A percentile compares a stretch with the other conserved stretches of the same genome.
These are phyloP conservation scores for Plectrocnemia conspersa DNA, from an alignment of 1,140 invertebrate species.

Conservation along the genomic window DNA sequence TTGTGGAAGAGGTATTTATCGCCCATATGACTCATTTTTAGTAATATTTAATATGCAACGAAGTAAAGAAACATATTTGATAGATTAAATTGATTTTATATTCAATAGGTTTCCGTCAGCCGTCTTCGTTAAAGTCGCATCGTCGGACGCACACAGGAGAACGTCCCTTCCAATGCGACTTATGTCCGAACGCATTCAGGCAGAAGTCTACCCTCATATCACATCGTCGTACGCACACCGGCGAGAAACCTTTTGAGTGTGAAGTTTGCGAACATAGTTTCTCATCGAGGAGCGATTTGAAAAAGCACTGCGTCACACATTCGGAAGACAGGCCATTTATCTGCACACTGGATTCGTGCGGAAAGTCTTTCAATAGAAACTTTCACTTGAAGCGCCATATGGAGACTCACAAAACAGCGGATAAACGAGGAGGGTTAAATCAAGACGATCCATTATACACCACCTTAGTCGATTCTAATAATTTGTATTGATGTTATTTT, in stretches of 20 bases:
- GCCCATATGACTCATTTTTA: neutral
- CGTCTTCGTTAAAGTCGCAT: slow-evolving; percentile 33
- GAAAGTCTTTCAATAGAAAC: slow-evolving; percentile 24
- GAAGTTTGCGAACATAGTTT: slow-evolving; percentile 37
- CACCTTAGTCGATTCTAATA: neutral
- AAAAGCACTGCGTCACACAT: slow-evolving; percentile 50
- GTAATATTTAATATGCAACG: too few relatives aligned
- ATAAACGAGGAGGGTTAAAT: slow-evolving; percentile 1
- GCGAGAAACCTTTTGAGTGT: slow-evolving; percentile 38
- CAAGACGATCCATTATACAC: neutral
- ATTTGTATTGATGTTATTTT: too few relatives aligned
- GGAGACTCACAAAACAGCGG: slow-evolving; percentile 25
- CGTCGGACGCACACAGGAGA: slow-evolving; percentile 37
- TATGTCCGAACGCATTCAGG: slow-evolving; percentile 37
- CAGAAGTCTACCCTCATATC: slow-evolving; percentile 46
- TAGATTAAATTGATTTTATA: neutral
- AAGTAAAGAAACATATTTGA: neutral
- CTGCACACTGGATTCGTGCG: slow-evolving; percentile 42
- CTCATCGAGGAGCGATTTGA: slow-evolving; percentile 46
- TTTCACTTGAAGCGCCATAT: slow-evolving; percentile 29
- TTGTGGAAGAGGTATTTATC: slow-evolving; percentile 26
- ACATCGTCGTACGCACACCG: slow-evolving; percentile 37
- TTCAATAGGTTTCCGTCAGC: slow-evolving; percentile 30
- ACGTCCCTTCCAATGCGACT: slow-evolving; percentile 37
- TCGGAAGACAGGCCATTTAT: slow-evolving; percentile 55